A percentile compares a stretch with the other conserved stretches of the same genome.
phyloP scores from a whole-genome alignment of 2,888 invertebrate species.

The Chloromyia formosa region DNA sequence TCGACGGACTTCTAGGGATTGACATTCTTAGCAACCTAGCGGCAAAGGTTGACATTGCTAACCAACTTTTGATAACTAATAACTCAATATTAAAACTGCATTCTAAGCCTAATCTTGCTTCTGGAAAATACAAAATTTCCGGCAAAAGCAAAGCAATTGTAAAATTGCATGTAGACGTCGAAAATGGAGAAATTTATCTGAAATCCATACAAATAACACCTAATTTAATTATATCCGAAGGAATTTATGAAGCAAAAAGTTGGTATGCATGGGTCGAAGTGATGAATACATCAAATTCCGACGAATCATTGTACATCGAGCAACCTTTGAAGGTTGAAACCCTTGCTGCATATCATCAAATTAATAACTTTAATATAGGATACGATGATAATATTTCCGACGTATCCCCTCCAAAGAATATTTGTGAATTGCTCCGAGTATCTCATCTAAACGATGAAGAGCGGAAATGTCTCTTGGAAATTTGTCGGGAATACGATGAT shows the following conservation, averaged over 20 bases:
- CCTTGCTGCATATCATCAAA: conserved; percentile 45
- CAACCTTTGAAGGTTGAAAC: conserved; percentile 46
- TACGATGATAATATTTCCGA: not conserved
- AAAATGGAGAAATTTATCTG: conserved; percentile 52
- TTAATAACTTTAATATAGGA: conserved; percentile 45
- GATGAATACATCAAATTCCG: conserved; percentile 33
- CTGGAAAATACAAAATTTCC: not conserved
- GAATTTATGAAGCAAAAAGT: conserved; percentile 43
- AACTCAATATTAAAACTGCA: not conserved
- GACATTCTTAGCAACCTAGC: conserved; percentile 8
- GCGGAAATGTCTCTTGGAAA: not conserved
- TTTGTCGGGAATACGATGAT: conserved; percentile 4
- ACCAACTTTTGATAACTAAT: conserved; percentile 32
- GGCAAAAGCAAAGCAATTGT: not conserved
- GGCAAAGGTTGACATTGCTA: conserved; percentile 36
- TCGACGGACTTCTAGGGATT: conserved; percentile 34
- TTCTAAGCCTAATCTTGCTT: conserved; percentile 13
- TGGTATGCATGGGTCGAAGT: conserved; percentile 46
- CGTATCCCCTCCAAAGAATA: not conserved
- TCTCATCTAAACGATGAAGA: conserved; percentile 1
- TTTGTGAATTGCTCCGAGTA: not conserved
- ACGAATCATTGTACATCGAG: conserved; percentile 46
- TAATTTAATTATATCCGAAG: conserved; percentile 43
- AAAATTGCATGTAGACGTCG: conserved; percentile 55
- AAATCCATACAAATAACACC: conserved; percentile 23